phyloP scores from a whole-genome alignment of 2,888 invertebrate genomes.

The Lasioglossum calceatum region DNA sequence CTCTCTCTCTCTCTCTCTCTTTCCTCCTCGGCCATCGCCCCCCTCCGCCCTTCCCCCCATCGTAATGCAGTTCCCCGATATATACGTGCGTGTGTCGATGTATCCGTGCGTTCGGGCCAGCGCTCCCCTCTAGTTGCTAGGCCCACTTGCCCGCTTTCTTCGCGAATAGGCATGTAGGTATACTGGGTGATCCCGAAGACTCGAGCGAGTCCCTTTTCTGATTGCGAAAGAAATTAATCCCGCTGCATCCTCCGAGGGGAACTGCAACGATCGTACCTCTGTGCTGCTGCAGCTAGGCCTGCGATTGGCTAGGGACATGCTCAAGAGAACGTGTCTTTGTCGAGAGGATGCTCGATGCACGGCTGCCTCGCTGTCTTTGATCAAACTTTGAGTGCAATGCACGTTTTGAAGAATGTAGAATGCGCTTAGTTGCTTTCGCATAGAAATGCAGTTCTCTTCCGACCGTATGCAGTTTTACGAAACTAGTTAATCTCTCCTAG shows the following conservation, averaged over 20 bases:
- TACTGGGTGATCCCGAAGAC: background rate
- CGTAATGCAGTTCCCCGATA: constrained; percentile 51
- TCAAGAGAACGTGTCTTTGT: background rate
- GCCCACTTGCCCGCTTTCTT: constrained; percentile 81
- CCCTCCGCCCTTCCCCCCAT: background rate
- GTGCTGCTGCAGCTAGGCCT: background rate
- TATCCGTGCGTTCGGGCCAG: constrained; percentile 20
- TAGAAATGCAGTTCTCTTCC: too few species aligned
- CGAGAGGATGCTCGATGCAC: background rate
- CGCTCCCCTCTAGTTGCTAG: constrained; percentile 81
- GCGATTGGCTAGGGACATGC: background rate
- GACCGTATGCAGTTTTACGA: too few species aligned
- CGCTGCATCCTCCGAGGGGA: background rate
- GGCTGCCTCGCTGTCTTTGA: background rate
- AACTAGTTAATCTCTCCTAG: too few species aligned
- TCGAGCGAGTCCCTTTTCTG: background rate
- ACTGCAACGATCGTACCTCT: background rate
- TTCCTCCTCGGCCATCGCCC: background rate
- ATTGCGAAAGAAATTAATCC: background rate
- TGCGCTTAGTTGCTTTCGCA: too few species aligned
- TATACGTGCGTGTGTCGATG: background rate
- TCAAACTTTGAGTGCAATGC: background rate
- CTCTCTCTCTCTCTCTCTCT: background rate
- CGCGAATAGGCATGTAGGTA: constrained; percentile 73
- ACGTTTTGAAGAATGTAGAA: background rate